These are phyloP conservation scores for Chinchilla lanigera DNA, from an alignment of 2,113 vertebrate genomes.

Conservation along the genomic window DNA sequence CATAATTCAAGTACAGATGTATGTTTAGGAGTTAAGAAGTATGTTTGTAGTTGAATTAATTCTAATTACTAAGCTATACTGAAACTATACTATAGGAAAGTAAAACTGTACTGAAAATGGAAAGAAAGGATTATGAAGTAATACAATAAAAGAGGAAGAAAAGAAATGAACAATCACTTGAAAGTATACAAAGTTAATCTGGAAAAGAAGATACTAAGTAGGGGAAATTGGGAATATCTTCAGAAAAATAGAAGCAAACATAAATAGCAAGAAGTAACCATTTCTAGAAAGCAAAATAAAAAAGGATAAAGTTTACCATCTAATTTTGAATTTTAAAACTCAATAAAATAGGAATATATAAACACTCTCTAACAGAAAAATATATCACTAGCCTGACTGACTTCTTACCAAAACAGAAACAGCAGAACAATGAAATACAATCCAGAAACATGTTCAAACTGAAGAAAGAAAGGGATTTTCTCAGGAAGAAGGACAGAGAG, in stretches of 20 bases:
- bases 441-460: not conserved
- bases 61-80: not conserved
- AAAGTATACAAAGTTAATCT: not conserved
- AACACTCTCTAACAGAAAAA: not conserved
- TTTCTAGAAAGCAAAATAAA: conserved; percentile 10
- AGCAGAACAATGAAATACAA: not conserved
- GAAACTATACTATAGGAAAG: not conserved
- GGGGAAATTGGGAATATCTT: not conserved
- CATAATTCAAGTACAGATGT: not conserved
- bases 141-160: not conserved
- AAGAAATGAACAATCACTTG: not conserved
- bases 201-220: not conserved
- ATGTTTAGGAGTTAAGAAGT: not conserved
- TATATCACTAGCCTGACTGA: not conserved
- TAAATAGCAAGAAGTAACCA: not conserved
- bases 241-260: not conserved
- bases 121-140: not conserved
- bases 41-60: not conserved
- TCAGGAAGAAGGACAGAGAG: not conserved
- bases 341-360: not conserved
- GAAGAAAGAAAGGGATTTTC: not conserved
- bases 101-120: conserved; percentile 27
- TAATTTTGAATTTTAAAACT: conserved; percentile 8
- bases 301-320: not conserved
- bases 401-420: not conserved